phyloP scores from a whole-genome alignment of 2,888 invertebrate species.

The Pammene fasciana region DNA sequence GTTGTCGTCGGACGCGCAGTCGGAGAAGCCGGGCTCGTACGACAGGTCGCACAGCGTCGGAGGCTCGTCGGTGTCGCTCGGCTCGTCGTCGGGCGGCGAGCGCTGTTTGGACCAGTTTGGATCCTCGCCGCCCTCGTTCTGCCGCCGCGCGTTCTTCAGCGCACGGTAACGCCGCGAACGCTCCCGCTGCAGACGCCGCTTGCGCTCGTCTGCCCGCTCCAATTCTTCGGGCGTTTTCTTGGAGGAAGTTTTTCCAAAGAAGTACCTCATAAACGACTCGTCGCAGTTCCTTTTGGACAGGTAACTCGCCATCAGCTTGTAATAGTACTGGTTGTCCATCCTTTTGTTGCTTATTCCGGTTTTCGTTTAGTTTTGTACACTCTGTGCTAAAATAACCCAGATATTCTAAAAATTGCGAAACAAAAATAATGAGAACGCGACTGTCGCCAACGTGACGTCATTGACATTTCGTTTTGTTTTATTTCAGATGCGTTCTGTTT shows the following conservation, averaged over 20 bases:
- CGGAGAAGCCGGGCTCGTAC: conserved; percentile 66
- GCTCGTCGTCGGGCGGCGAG: conserved; percentile 65
- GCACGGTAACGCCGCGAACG: conserved; percentile 76
- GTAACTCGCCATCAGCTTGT: conserved; percentile 79
- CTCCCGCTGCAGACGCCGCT: conserved; percentile 74
- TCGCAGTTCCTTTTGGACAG: conserved; percentile 79
- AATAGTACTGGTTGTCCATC: conserved; percentile 80
- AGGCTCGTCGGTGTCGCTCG: conserved; percentile 74
- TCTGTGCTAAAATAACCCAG: conserved; percentile 52
- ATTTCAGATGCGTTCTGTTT: conserved; percentile 35
- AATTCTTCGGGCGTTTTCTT: conserved; percentile 77
- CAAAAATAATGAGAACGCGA: conserved; percentile 79
- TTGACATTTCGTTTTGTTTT: conserved; percentile 53
- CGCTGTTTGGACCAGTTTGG: conserved; percentile 59
- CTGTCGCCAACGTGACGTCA: conserved; percentile 71
- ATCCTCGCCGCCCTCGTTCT: conserved; percentile 66
- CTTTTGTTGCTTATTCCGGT: conserved; percentile 31
- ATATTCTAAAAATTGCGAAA: conserved; percentile 73
- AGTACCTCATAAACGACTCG: conserved; percentile 80
- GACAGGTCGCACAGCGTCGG: conserved; percentile 74
- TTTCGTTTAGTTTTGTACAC: conserved; percentile 29
- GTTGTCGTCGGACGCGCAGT: conserved; percentile 76
- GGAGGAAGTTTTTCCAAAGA: conserved; percentile 75
- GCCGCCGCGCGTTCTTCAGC: conserved; percentile 74
- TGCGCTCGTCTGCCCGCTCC: conserved; percentile 76